These are phyloP conservation scores for Orthosia gothica DNA, from an alignment of 2,888 invertebrate species.

Conservation along the genomic window DNA sequence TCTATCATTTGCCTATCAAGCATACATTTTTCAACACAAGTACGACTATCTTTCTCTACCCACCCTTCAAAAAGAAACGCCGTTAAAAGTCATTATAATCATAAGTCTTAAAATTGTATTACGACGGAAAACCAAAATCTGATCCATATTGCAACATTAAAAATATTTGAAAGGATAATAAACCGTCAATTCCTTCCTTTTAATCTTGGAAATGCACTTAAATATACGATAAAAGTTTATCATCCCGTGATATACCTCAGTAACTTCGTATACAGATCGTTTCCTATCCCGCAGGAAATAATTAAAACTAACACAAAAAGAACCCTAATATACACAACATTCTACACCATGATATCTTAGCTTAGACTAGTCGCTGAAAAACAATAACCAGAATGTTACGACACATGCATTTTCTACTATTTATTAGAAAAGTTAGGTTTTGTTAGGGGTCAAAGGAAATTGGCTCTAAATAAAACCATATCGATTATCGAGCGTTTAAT, in stretches of 20 bases:
- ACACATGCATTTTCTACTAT: conserved; percentile 16
- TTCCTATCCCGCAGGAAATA: conserved; percentile 39
- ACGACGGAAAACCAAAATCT: conserved; percentile 41
- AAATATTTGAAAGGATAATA: conserved; percentile 44
- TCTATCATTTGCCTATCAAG: too few species aligned
- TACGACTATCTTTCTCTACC: too few species aligned
- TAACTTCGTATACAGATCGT: conserved; percentile 42
- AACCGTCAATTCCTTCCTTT: too few species aligned
- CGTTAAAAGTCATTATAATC: not conserved
- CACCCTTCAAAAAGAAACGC: not conserved
- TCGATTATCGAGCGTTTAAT: conserved; percentile 69
- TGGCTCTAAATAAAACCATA: conserved; percentile 55
- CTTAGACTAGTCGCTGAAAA: conserved; percentile 20
- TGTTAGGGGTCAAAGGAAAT: conserved; percentile 46
- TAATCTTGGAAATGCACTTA: conserved; percentile 59
- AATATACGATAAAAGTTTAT: conserved; percentile 59
- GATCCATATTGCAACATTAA: conserved; percentile 42
- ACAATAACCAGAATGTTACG: not conserved
- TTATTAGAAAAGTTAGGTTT: conserved; percentile 26
- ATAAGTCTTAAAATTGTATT: not conserved
- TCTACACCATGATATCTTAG: conserved; percentile 21
- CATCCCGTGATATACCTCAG: conserved; percentile 55
- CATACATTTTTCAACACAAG: too few species aligned
- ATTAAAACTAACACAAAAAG: conserved; percentile 14
- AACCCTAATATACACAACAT: not conserved